phyloP scores from a whole-genome alignment of 1,140 invertebrate genomes.

The Andricus grossulariae region DNA sequence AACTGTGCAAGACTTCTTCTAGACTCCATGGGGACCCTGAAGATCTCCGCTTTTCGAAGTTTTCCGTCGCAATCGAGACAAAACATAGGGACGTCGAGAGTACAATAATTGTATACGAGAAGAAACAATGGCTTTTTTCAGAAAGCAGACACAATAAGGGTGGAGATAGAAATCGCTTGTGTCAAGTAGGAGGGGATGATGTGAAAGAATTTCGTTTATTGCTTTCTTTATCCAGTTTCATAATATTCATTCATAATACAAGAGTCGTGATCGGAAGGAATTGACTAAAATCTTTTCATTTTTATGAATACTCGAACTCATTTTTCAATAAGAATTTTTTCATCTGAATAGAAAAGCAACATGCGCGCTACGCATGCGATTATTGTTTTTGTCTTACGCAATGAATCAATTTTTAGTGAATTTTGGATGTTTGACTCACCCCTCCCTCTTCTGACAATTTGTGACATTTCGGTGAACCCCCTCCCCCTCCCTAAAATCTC shows the following conservation, averaged over 20 bases:
- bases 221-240: not conserved
- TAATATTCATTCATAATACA: not conserved
- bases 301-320: too few relatives aligned
- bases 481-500: too few relatives aligned
- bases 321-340: too few relatives aligned
- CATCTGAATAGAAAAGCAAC: too few relatives aligned
- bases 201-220: not conserved
- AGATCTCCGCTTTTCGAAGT: slow-evolving; percentile 14
- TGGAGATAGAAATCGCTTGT: slow-evolving; percentile 16
- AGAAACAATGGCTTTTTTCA: slow-evolving; percentile 13
- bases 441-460: too few relatives aligned
- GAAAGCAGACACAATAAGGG: not conserved
- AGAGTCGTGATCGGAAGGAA: not conserved
- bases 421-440: too few relatives aligned
- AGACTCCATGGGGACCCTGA: slow-evolving; percentile 17
- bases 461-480: too few relatives aligned
- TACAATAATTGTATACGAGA: slow-evolving; percentile 20
- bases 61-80: slow-evolving; percentile 24
- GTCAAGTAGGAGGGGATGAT: not conserved
- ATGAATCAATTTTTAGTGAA: too few relatives aligned
- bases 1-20: slow-evolving; percentile 9
- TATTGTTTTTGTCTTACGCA: too few relatives aligned
- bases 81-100: slow-evolving; percentile 21
- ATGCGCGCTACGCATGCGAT: too few relatives aligned
- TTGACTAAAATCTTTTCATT: not conserved